Evolutionary conservation across 2,888 invertebrate species (phyloP).

Genomic region (Coenonympha glycerion): DNA sequence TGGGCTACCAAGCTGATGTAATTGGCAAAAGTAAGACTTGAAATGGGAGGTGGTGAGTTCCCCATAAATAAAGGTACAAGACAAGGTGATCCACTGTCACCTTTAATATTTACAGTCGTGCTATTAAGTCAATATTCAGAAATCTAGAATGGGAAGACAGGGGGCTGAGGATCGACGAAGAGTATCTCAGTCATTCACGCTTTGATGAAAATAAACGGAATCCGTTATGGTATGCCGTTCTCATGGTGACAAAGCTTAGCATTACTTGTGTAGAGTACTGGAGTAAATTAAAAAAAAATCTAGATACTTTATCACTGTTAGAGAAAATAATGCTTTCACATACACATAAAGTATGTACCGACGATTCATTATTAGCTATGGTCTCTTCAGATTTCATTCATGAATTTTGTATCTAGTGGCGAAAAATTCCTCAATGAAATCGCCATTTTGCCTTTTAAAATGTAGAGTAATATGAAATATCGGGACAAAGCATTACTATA

Average conservation of each 20-base stretch:
- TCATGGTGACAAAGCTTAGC: background rate
- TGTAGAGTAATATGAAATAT: slow-evolving; percentile 3
- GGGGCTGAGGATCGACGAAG: too few relatives aligned
- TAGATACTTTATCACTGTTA: slow-evolving; percentile 4
- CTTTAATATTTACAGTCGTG: too few relatives aligned
- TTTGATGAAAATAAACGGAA: too few relatives aligned
- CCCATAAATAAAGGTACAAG: too few relatives aligned
- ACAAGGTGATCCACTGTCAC: too few relatives aligned
- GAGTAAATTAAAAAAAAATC: background rate
- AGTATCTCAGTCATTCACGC: too few relatives aligned
- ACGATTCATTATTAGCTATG: slow-evolving; percentile 31
- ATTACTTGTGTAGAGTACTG: background rate
- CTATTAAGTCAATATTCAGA: too few relatives aligned
- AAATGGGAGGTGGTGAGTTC: too few relatives aligned
- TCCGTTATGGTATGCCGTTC: background rate
- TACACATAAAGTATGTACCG: slow-evolving; percentile 6
- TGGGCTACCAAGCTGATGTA: too few relatives aligned
- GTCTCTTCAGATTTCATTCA: slow-evolving; percentile 36
- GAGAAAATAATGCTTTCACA: background rate
- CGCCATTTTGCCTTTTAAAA: slow-evolving; percentile 7
- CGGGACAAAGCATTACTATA: slow-evolving; percentile 3
- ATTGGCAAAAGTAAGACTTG: too few relatives aligned
- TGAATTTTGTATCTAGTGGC: slow-evolving; percentile 28
- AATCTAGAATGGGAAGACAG: too few relatives aligned
- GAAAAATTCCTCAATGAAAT: slow-evolving; percentile 19